A percentile compares a stretch with the other conserved stretches of the same genome.
Evolutionary conservation across 2,113 vertebrate genomes (phyloP).

Genomic region (Alouatta palliata): DNA sequence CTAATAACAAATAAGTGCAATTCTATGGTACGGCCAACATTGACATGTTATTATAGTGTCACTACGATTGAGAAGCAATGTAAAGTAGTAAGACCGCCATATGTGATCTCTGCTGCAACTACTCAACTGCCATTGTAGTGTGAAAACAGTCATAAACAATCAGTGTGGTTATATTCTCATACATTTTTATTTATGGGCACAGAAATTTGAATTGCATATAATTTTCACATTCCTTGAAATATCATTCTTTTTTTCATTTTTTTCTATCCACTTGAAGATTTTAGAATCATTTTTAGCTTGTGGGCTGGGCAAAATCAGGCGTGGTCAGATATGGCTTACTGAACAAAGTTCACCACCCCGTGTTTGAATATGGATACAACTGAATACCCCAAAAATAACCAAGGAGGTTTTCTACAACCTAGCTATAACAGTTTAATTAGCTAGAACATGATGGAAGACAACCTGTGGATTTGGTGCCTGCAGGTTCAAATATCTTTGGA

Average conservation of each 20-base stretch:
- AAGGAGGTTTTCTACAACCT: not conserved
- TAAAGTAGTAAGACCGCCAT: too few relatives aligned
- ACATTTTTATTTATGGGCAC: not conserved
- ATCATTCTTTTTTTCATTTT: not conserved
- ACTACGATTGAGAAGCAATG: not conserved
- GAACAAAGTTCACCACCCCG: not conserved
- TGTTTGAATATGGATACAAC: not conserved
- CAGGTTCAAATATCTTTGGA: not conserved
- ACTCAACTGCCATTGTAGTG: not conserved
- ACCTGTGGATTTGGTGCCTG: not conserved
- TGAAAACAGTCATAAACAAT: not conserved
- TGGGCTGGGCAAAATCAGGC: not conserved
- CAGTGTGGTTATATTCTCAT: not conserved
- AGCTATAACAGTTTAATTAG: not conserved
- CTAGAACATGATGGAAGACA: not conserved
- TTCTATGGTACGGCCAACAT: not conserved
- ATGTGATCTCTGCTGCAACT: not conserved
- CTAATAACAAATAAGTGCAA: slow-evolving; percentile 31
- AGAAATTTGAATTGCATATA: not conserved
- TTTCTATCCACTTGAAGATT: not conserved
- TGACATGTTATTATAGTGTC: not conserved
- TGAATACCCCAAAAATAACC: not conserved
- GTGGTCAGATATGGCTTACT: not conserved
- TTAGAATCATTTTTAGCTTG: not conserved
- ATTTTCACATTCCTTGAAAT: slow-evolving; percentile 11